Percentiles rank a stretch among this genome's conserved stretches.
Conservation (phyloP, 2,797 vertebrate species). For the Muscicapa comitata region DNA sequence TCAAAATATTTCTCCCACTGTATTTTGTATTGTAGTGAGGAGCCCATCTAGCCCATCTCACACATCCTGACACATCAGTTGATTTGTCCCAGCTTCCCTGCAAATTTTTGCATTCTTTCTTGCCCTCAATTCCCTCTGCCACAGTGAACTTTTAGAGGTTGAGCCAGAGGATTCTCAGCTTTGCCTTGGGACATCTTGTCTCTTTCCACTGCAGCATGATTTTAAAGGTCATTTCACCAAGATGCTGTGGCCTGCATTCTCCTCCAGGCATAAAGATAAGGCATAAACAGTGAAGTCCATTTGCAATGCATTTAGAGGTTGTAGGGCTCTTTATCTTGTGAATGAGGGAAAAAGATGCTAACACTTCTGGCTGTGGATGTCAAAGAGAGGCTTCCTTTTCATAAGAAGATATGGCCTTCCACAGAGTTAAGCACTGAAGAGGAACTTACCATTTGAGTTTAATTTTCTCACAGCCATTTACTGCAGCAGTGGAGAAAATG, state of each 20-base stretch:
- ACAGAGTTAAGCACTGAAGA: not conserved
- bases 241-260: not conserved
- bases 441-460: not conserved
- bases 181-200: not conserved
- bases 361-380: not conserved
- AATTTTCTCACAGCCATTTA: conserved; percentile 11
- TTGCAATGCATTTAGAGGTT: not conserved
- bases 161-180: not conserved
- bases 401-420: not conserved
- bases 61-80: not conserved
- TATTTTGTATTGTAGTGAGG: not conserved
- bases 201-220: not conserved
- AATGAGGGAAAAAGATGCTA: not conserved
- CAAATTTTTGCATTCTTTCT: not conserved
- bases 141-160: not conserved
- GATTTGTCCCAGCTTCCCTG: not conserved
- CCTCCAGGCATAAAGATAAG: not conserved
- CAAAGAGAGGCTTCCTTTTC: not conserved
- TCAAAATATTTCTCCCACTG: not conserved
- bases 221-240: conserved; percentile 12
- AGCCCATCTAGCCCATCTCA: not conserved
- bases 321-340: not conserved
- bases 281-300: not conserved
- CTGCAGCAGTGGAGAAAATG: not conserved
- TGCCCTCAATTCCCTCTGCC: not conserved